A percentile compares a stretch with the other conserved stretches of the same genome.
Evolutionary conservation across 2,113 vertebrate genomes (phyloP).

Genomic region (Dolichallabes microphthalmus): DNA sequence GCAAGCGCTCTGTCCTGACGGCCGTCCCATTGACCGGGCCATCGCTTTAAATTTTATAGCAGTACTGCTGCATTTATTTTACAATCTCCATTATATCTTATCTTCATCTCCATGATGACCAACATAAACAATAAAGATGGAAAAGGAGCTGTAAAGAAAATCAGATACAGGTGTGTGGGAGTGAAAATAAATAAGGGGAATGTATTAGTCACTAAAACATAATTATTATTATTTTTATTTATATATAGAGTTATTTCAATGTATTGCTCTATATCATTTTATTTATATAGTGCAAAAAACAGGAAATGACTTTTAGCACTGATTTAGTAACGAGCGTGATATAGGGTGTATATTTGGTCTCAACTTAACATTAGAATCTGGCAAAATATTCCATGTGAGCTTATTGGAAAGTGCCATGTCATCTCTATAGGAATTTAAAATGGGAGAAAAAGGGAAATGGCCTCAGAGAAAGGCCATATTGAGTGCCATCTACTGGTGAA

Average conservation of each 20-base stretch:
- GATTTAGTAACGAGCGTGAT: neutral
- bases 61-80: conserved; percentile 21
- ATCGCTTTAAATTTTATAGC: conserved; percentile 20
- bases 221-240: no score
- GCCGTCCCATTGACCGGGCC: conserved; percentile 10
- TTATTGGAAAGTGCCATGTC: neutral
- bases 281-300: neutral
- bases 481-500: conserved; percentile 19
- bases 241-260: no score
- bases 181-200: neutral
- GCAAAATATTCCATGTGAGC: neutral
- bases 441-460: neutral
- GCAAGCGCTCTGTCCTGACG: conserved; percentile 4
- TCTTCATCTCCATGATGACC: conserved; percentile 21
- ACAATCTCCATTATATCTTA: conserved; percentile 19
- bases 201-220: no score
- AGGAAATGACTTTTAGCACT: neutral
- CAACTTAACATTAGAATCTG: neutral
- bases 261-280: neutral
- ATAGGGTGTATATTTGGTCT: neutral
- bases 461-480: neutral
- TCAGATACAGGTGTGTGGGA: no score
- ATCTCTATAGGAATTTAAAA: neutral
- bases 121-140: conserved; percentile 21
- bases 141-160: neutral